phyloP scores from a whole-genome alignment of 2,113 vertebrate genomes.

The Pangasianodon hypophthalmus region DNA sequence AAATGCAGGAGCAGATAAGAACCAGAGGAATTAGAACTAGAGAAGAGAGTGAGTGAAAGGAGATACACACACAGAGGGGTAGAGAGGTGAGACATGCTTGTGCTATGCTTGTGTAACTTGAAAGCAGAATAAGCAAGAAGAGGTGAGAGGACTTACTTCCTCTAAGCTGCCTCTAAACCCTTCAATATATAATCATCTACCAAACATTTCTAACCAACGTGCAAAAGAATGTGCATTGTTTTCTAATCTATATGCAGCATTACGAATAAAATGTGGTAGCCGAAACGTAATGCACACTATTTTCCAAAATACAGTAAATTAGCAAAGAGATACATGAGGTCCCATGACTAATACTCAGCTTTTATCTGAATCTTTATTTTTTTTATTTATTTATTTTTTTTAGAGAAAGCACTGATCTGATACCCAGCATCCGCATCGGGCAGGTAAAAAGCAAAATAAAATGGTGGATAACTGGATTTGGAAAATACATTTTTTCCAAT shows the following conservation, averaged over 20 bases:
- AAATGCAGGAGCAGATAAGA: conserved; percentile 38
- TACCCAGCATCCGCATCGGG: too few relatives aligned
- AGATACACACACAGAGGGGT: conserved; percentile 47
- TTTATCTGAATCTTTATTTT: background rate
- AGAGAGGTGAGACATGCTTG: conserved; percentile 58
- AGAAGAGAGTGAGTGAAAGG: conserved; percentile 34
- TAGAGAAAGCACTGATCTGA: background rate
- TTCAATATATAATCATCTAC: background rate
- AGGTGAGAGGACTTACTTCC: background rate
- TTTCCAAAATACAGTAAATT: background rate
- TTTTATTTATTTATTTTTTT: too few relatives aligned
- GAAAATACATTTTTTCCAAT: background rate
- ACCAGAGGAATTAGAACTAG: conserved; percentile 49
- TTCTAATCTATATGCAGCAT: background rate
- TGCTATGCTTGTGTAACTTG: conserved; percentile 46
- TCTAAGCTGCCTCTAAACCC: background rate
- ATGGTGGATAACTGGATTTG: background rate
- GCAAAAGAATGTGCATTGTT: background rate
- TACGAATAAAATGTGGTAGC: background rate
- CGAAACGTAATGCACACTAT: background rate
- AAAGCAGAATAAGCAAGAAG: conserved; percentile 18
- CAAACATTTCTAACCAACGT: background rate
- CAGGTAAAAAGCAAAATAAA: background rate
- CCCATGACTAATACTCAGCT: background rate
- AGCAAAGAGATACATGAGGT: background rate